Percentiles rank a stretch among this genome's conserved stretches.
Conservation (phyloP, 2,888 invertebrate genomes). For the Eristalis tenax region DNA sequence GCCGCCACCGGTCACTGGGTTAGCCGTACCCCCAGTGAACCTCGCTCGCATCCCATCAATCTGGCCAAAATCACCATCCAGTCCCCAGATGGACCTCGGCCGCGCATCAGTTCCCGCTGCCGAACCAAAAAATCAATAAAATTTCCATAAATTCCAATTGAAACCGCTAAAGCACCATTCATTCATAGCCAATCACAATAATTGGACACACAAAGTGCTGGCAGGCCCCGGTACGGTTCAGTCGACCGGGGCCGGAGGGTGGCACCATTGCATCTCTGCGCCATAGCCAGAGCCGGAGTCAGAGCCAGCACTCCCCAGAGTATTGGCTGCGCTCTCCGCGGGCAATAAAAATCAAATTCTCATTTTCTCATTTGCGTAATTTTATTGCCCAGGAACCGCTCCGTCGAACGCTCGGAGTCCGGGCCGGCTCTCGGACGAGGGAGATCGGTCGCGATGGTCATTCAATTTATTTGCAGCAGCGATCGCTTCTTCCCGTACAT, state of each 20-base stretch:
- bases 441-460: slow-evolving; percentile 43
- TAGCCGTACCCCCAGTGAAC: slow-evolving; percentile 22
- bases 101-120: neutral
- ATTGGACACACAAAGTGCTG: slow-evolving; percentile 69
- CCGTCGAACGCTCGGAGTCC: slow-evolving; percentile 21
- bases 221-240: slow-evolving; percentile 6
- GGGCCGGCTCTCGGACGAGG: neutral
- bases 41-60: slow-evolving; percentile 33
- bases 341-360: slow-evolving; percentile 72
- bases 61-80: neutral
- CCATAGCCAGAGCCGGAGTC: neutral
- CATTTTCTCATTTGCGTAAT: slow-evolving; percentile 73
- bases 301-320: slow-evolving; percentile 47
- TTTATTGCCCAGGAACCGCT: slow-evolving; percentile 69
- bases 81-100: neutral
- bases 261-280: neutral
- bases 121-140: slow-evolving; percentile 59
- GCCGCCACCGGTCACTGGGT: slow-evolving; percentile 41
- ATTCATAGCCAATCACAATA: slow-evolving; percentile 72
- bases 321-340: slow-evolving; percentile 49
- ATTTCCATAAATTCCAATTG: slow-evolving; percentile 71
- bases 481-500: slow-evolving; percentile 64
- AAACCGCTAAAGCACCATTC: slow-evolving; percentile 70
- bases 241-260: slow-evolving; percentile 1
- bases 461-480: slow-evolving; percentile 66